Evolutionary conservation across 64 coral and sea anemone species (phyloP).

Genomic region (Stichodactyla helianthus): DNA sequence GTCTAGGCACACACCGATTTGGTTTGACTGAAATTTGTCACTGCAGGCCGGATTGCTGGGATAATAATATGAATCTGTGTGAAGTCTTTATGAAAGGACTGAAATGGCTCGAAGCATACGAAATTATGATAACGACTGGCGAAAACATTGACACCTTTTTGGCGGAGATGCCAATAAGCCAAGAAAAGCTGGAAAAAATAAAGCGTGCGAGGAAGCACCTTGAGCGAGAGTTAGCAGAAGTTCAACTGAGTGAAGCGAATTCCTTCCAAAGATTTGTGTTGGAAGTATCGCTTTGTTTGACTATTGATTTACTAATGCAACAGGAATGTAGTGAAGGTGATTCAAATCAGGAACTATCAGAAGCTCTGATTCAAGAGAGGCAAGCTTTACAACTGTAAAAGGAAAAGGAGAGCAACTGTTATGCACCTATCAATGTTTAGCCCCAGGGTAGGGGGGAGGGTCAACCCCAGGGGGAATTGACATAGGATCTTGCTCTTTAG

Average conservation of each 20-base stretch:
- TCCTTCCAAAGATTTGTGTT: background rate
- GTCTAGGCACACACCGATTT: background rate
- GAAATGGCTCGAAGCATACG: conserved; percentile 16
- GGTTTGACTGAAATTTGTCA: conserved; percentile 5
- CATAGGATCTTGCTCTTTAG: too few relatives aligned
- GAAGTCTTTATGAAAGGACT: conserved; percentile 1
- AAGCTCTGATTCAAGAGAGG: background rate
- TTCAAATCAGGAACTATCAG: background rate
- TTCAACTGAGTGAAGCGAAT: background rate
- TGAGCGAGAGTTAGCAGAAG: background rate
- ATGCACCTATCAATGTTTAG: too few relatives aligned
- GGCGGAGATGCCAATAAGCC: conserved; percentile 4
- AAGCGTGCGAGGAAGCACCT: background rate
- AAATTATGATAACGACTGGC: conserved; percentile 3
- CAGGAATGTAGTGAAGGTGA: background rate
- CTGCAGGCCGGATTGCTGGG: conserved; percentile 3
- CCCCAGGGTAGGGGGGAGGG: too few relatives aligned
- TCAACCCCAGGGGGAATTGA: too few relatives aligned
- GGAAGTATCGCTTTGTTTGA: background rate
- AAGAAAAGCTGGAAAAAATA: background rate
- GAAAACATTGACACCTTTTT: background rate
- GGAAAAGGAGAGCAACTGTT: too few relatives aligned
- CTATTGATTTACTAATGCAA: background rate
- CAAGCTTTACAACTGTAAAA: background rate
- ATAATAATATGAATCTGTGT: background rate